Base-by-base conservation (phyloP, 1,140 invertebrate species). In the Drosophila chauvacae region DNA sequence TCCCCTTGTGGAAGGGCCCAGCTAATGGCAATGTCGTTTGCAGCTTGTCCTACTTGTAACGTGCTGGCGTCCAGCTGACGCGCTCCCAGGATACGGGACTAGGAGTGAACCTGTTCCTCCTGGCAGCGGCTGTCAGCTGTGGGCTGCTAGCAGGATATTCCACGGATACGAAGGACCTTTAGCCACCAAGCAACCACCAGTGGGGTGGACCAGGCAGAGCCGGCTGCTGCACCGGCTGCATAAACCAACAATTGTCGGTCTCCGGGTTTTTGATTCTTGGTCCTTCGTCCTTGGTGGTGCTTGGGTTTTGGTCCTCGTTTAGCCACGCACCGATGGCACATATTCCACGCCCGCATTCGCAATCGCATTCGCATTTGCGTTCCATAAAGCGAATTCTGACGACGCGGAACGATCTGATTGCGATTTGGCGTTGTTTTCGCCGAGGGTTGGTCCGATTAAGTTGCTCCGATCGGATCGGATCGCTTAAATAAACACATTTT, bases 161-260 rank as follows among this genome's bases (percentile, higher is more conserved):
- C 60, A 56, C 42, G 47, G 23, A 37, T 39, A 5, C 11, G 11
- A 10, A 53, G 33, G 18, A 10, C 33, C 47, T 37, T 62, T 44
- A 56, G 76, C 58, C 76, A 78, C 60, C 78, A 76, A 80, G 75
- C 80, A 87, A 84, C 81, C 81, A 90, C 83, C 81, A 71, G 56
- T 69, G 70, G 77, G 79, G 47, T 70, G 65, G 56, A 78, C 74
- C 79, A 73, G 66, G 75, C 78, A 44, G 68, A 63, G 50, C 61
- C 61, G 61, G 61, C 61, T 63, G 50, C 74, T 86, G 85, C 90
- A 91, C 90, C 90, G 90, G 90, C 90, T 90, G 71, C 72, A 77
- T 83, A 91, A 91, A 91, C 86, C 90, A 91, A 91, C 90, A 91
- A 91, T 81, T 80, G 80, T 91, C 78, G 88, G 81, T 90, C 71